Evolutionary conservation across 2,113 vertebrate genomes (phyloP).

Genomic region (Pteruthius melanotis): DNA sequence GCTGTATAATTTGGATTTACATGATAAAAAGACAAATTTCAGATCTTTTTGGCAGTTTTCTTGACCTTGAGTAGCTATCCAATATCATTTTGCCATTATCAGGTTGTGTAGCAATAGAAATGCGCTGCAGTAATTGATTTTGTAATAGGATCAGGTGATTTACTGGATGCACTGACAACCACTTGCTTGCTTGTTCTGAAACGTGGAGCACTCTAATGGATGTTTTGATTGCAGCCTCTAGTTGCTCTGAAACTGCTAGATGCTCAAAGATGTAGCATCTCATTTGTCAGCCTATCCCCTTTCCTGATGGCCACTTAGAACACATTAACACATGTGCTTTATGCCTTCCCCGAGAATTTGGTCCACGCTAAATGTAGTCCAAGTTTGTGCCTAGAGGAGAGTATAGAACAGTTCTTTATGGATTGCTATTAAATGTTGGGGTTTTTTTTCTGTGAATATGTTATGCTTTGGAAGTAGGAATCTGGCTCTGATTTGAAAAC

Average conservation of each 20-base stretch:
- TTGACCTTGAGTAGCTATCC: slow-evolving; percentile 81
- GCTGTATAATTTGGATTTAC: slow-evolving; percentile 48
- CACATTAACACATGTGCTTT: background rate
- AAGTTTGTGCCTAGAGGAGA: background rate
- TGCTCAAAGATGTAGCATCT: slow-evolving; percentile 48
- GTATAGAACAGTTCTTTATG: background rate
- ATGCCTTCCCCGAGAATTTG: background rate
- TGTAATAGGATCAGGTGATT: slow-evolving; percentile 95
- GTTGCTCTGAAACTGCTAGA: slow-evolving; percentile 74
- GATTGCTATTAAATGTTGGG: background rate
- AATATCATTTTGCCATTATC: slow-evolving; percentile 81
- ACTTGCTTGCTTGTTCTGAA: slow-evolving; percentile 83
- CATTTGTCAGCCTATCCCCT: background rate
- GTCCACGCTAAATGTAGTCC: background rate
- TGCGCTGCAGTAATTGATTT: slow-evolving; percentile 91
- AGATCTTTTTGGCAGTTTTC: slow-evolving; percentile 67
- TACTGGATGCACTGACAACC: slow-evolving; percentile 86
- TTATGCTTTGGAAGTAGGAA: background rate
- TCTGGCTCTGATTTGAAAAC: background rate
- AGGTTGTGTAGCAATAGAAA: slow-evolving; percentile 80
- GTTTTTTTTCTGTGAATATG: background rate
- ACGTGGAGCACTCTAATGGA: slow-evolving; percentile 79
- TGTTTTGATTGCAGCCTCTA: slow-evolving; percentile 74
- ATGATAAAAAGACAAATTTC: slow-evolving; percentile 65
- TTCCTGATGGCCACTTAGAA: background rate